Conservation (phyloP, 2,888 invertebrate species). For the Cyclophora punctaria region DNA sequence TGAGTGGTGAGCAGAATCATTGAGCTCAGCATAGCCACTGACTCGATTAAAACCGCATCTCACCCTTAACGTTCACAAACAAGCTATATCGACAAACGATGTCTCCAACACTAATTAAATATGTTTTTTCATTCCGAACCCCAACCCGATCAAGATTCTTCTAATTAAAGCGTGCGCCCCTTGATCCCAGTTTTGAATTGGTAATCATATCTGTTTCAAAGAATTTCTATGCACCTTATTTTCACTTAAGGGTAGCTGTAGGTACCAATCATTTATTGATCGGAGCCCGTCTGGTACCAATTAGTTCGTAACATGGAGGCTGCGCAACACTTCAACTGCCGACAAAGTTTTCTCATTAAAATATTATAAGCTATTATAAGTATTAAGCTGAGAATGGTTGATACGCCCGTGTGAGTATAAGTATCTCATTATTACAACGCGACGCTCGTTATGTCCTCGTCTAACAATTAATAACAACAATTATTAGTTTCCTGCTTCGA, state of each 20-base stretch:
- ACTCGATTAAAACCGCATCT: too few relatives aligned
- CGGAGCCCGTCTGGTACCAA: slow-evolving; percentile 14
- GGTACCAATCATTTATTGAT: slow-evolving; percentile 18
- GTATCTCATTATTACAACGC: too few relatives aligned
- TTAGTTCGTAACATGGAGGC: slow-evolving; percentile 13
- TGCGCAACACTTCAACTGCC: slow-evolving; percentile 5
- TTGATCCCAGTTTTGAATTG: slow-evolving; percentile 59
- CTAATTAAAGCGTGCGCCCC: slow-evolving; percentile 57
- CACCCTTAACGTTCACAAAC: slow-evolving; percentile 3
- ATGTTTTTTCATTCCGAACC: slow-evolving; percentile 10
- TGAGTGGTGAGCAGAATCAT: neutral
- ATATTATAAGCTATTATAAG: neutral
- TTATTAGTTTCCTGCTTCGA: neutral
- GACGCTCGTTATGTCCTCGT: too few relatives aligned
- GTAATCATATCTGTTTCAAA: slow-evolving; percentile 65
- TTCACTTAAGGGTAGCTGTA: slow-evolving; percentile 8
- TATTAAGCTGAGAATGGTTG: too few relatives aligned
- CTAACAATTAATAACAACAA: too few relatives aligned
- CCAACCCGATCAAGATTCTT: slow-evolving; percentile 31
- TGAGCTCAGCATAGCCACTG: too few relatives aligned
- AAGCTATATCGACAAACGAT: slow-evolving; percentile 7
- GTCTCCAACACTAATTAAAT: slow-evolving; percentile 15
- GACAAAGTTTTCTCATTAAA: slow-evolving; percentile 14
- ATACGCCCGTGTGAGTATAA: too few relatives aligned
- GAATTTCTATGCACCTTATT: slow-evolving; percentile 31